phyloP scores from a whole-genome alignment of 1,140 invertebrate species.

The Ostrea edulis region DNA sequence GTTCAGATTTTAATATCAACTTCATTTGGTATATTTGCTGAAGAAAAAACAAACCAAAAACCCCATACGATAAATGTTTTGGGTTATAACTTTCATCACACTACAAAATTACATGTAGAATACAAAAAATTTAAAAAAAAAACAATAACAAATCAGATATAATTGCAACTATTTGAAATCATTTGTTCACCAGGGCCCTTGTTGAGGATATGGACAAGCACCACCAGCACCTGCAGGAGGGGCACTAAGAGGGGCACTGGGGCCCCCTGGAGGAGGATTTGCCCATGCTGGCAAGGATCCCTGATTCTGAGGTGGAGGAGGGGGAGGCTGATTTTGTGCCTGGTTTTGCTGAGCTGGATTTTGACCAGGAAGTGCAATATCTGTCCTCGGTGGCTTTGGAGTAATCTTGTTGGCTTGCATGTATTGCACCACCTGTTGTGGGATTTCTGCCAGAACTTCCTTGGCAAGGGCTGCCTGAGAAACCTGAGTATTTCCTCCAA shows the following conservation, averaged over 20 bases:
- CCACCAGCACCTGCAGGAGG: conserved; percentile 41
- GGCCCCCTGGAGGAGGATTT: not conserved
- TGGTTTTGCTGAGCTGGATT: conserved; percentile 24
- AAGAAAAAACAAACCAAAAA: too few relatives aligned
- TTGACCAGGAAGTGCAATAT: conserved; percentile 29
- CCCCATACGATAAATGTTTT: too few relatives aligned
- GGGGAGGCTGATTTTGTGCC: conserved; percentile 13
- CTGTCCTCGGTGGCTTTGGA: conserved; percentile 73
- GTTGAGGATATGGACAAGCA: conserved; percentile 44
- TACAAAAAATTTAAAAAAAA: too few relatives aligned
- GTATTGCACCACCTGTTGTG: conserved; percentile 82
- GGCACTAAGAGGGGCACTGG: conserved; percentile 4
- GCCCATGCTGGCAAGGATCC: conserved; percentile 29
- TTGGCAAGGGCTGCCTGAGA: conserved; percentile 80
- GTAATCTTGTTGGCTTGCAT: conserved; percentile 82
- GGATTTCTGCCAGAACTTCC: conserved; percentile 84
- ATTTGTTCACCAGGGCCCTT: not conserved
- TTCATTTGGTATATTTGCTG: too few relatives aligned
- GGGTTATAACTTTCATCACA: too few relatives aligned
- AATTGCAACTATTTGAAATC: too few relatives aligned
- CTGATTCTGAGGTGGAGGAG: not conserved
- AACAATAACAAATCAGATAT: too few relatives aligned
- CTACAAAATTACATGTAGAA: too few relatives aligned
- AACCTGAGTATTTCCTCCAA: conserved; percentile 58
- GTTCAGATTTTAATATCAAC: too few relatives aligned